Evolutionary conservation across 37 sponge, comb jelly and placozoan species (phyloP), one percentile per base, ranked within the genome.

Genomic region (Beroe forskalii): DNA sequence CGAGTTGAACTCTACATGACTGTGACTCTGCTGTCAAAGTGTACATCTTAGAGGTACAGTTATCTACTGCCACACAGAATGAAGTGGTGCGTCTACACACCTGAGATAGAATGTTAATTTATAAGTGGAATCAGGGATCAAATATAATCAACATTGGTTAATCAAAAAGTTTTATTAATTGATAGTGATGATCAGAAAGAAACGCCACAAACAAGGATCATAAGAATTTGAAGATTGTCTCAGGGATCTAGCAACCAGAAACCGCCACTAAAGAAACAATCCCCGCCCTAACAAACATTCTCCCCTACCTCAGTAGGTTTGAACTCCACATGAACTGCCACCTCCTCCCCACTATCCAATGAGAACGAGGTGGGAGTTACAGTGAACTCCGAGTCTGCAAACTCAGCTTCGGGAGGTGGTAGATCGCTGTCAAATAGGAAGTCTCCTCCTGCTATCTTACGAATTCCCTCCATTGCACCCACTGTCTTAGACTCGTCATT

Each of bases 381-480:
- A 3, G 55, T 80, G 35, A 80, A 80, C 37, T n/a, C 86, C 14
- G 37, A 38, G 28, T 42, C 48, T 30, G 14, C 55, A 43, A 80
- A 44, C 17, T 14, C 23, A 42, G 35, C 40, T 28, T 43, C 40
- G 31, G 86, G 86, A 38, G 86, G 86, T 3, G 28, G 43, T 27
- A 80, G 55, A 25, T 80, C 86, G 48, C 35, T 80, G 55, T 48
- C 55, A 38, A 80, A 80, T 22, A 44, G 55, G 86, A 80, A 64
- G 55, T 48, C 55, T 17, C 55, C 55, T 17, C 12, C 12, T 17
- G 55, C 55, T 48, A 48, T 48, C 12, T 48, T 48, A 6, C 55
- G 6, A 12, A 48, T 48, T 17, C 12, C 12, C 12, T 48, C 55
- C 55, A 48, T 48, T 6, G 6, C 55, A 17, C 55, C 55, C 12